Base-by-base conservation (phyloP, 2,113 vertebrate genomes). In the Pterocles gutturalis region DNA sequence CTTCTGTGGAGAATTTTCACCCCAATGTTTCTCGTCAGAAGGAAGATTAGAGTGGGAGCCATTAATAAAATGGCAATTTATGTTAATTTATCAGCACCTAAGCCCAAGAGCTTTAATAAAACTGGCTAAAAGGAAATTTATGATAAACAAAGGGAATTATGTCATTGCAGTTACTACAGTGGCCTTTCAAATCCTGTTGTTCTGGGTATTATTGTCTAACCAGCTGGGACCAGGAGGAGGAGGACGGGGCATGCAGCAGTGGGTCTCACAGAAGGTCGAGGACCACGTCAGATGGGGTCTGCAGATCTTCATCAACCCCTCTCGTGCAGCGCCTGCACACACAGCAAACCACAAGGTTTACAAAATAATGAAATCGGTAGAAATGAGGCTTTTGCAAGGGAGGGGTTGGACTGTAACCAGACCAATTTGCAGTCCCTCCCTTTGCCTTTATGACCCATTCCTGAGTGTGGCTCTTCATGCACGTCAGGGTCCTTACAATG, bases 41-140 rank as follows among this genome's bases (percentile, higher is more conserved):
- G 57, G 49, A 82, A 91, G n/a, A 95, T 92, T 69, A 89, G 49
- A 82, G 20, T 24, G 15, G 57, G 77, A 95, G 49, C 49, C 72
- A 89, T 93, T 96, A 96, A 95, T 91, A 95, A 92, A 53, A 82
- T 26, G 41, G 78, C 81, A 95, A 92, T 94, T 95, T 94, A 89
- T 61, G 80, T 60, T 95, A 92, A 95, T 90, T 94, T 90, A 90
- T 96, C 72, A 88, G 60, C 72, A 64, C 45, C 76, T 83, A 92
- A 95, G 33, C 65, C 65, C 87, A 83, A 65, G 54, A 89, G 65
- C 41, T 41, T 92, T 87, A 93, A 89, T 92, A 95, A 92, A 89
- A 65, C 38, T n/a, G 84, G 80, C 64, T 96, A 79, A 95, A 94
- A 87, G 45, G 61, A 87, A 87, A 86, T 91, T 79, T 76, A 78